Conservation (phyloP, 2,888 invertebrate species). For the Ormia ochracea region DNA sequence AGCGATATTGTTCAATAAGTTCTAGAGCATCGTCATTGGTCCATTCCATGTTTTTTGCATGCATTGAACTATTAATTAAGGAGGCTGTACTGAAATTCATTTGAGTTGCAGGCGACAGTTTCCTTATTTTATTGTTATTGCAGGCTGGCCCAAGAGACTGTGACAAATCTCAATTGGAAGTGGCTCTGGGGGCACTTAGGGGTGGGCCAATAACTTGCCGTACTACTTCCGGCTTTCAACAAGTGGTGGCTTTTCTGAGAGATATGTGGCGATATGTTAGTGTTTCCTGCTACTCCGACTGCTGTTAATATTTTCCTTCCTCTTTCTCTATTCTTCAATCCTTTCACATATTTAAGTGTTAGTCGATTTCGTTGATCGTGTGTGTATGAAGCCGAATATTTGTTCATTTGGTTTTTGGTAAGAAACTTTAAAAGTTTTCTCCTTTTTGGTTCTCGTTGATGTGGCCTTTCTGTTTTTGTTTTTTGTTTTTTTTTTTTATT, state of each 20-base stretch:
- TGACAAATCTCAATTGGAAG: too few species aligned
- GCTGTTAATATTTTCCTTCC: background rate
- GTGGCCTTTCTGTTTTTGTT: constrained; percentile 10
- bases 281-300: constrained; percentile 8
- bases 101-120: constrained; percentile 21
- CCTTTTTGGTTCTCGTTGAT: background rate
- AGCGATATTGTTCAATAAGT: constrained; percentile 75
- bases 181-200: background rate
- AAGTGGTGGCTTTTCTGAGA: constrained; percentile 29
- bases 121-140: background rate
- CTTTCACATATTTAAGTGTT: background rate
- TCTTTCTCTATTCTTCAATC: background rate
- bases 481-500: too few species aligned
- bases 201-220: constrained; percentile 14
- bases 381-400: background rate
- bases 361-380: background rate
- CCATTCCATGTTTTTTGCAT: constrained; percentile 74
- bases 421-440: background rate
- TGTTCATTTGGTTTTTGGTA: constrained; percentile 15
- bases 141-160: background rate
- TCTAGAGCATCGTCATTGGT: constrained; percentile 76
- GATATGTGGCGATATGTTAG: constrained; percentile 51
- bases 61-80: constrained; percentile 60
- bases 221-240: constrained; percentile 20
- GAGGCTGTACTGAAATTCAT: constrained; percentile 71